Base-by-base conservation (phyloP, 2,888 invertebrate species). In the Pogonocherus hispidulus region DNA sequence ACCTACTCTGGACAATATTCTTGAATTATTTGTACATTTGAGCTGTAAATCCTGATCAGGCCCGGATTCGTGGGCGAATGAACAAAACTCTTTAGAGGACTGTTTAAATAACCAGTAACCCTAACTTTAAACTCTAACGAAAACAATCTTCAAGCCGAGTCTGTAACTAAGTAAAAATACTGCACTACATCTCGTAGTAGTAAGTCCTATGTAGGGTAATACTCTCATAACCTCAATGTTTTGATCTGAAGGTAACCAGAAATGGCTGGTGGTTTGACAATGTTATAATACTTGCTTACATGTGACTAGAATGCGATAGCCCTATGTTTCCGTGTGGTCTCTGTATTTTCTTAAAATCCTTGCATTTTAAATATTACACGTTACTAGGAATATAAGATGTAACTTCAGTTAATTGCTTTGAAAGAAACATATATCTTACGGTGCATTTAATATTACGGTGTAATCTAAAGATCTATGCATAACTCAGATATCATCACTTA, bases 141-240 rank as follows among this genome's bases (percentile, higher is more conserved):
- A n/a, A n/a, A n/a, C n/a, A n/a, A n/a, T n/a, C n/a, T n/a, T n/a
- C n/a, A n/a, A n/a, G n/a, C n/a, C n/a, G n/a, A n/a, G n/a, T n/a
- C n/a, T n/a, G n/a, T 27, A 5, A 16, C n/a, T 16, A 52, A 19
- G 6, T 57, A 20, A 19, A 37, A 23, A n/a, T 4, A 19, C 18
- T 44, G 6, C 5, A 11, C 32, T 35, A 35, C 54, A 55, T 55
- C 37, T 20, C 6, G 37, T 55, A 55, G 22, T 22, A 44, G 20
- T 19, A 19, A n/a, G 71, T 55, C 72, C 76, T 67, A 78, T 78
- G 78, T 76, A 76, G 69, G 72, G 70, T 74, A 73, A 67, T 75
- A 78, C 75, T 76, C 79, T 76, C 76, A 70, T 75, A 78, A 76
- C 76, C 76, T 76, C 76, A 71, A 77, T 76, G 67, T 63, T 72